phyloP scores from a whole-genome alignment of 1,140 invertebrate genomes.

The Aphelenchoides fujianensis region DNA sequence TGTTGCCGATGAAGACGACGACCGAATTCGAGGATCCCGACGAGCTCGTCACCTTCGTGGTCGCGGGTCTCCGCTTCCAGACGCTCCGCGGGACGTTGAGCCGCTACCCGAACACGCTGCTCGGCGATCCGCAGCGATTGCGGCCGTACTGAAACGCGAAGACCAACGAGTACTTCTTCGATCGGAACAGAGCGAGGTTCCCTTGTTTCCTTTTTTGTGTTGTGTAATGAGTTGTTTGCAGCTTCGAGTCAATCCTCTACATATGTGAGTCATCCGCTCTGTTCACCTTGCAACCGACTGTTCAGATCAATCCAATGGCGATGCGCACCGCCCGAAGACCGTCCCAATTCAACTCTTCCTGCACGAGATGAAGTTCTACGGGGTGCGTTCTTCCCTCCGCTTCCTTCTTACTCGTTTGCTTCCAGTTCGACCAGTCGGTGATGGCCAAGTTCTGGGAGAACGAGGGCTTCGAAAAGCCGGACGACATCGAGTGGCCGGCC shows the following conservation, averaged over 20 bases:
- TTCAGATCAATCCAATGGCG: slow-evolving; percentile 7
- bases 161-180: neutral
- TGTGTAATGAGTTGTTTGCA: too few relatives aligned
- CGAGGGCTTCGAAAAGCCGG: neutral
- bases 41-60: neutral
- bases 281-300: too few relatives aligned
- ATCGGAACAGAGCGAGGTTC: neutral
- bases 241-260: slow-evolving; percentile 11
- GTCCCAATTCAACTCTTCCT: neutral
- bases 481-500: neutral
- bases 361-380: neutral
- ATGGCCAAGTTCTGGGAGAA: slow-evolving; percentile 6
- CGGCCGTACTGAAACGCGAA: neutral
- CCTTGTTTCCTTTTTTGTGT: neutral
- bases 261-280: too few relatives aligned
- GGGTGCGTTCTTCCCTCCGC: neutral
- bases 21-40: neutral
- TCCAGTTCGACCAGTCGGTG: neutral
- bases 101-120: neutral
- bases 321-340: neutral
- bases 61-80: neutral
- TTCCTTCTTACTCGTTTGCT: neutral
- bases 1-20: too few relatives aligned
- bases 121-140: neutral
- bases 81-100: neutral